Evolutionary conservation across 2,888 invertebrate species (phyloP).

Genomic region (Clivina fossor): DNA sequence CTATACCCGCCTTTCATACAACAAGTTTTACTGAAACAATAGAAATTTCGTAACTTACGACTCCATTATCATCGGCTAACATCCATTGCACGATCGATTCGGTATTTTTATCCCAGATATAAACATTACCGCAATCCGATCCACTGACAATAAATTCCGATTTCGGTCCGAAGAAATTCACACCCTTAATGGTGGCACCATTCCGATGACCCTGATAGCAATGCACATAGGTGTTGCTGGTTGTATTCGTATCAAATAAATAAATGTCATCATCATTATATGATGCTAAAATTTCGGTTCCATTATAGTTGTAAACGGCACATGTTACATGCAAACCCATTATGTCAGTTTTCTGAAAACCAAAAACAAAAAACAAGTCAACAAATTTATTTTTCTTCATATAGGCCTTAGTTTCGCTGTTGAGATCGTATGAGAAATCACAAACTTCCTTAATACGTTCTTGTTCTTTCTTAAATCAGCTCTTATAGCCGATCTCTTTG

Average conservation of each 20-base stretch:
- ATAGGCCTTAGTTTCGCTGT: no score
- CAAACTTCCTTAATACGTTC: no score
- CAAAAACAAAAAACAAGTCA: not conserved
- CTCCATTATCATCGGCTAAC: constrained; percentile 78
- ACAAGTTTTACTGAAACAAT: no score
- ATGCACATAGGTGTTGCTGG: constrained; percentile 57
- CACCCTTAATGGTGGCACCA: constrained; percentile 81
- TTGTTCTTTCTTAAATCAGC: no score
- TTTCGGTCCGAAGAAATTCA: constrained; percentile 89
- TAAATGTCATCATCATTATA: constrained; percentile 94
- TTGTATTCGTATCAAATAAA: constrained; percentile 69
- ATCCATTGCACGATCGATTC: constrained; percentile 90
- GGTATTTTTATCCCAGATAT: constrained; percentile 86
- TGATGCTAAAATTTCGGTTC: constrained; percentile 87
- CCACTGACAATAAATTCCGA: constrained; percentile 92
- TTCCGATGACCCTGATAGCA: constrained; percentile 66
- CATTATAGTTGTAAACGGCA: constrained; percentile 88
- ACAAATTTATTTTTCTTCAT: not conserved
- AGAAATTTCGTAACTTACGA: no score
- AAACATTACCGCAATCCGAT: constrained; percentile 87
- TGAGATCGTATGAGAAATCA: no score
- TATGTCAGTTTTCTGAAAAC: constrained; percentile 36
- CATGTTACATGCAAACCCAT: constrained; percentile 73
- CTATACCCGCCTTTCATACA: no score
- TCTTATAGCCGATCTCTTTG: no score